A percentile compares a stretch with the other conserved stretches of the same genome.
Conservation (phyloP, 1,140 invertebrate genomes). For the Drosophila mayri region DNA sequence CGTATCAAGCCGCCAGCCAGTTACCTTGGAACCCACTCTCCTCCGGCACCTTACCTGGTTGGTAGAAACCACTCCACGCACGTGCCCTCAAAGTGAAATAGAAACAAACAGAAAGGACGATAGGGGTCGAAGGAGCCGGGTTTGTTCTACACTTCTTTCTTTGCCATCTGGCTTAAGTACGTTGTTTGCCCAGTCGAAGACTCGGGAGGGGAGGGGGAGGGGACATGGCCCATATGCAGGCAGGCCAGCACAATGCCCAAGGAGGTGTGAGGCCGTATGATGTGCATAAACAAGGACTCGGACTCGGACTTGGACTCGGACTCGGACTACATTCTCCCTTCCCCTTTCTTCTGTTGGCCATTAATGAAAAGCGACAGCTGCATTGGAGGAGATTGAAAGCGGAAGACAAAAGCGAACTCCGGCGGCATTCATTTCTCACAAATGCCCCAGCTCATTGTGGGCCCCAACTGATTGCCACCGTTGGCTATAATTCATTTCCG, state of each 20-base stretch:
- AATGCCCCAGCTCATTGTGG: conserved; percentile 45
- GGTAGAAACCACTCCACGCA: conserved; percentile 29
- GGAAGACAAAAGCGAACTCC: conserved; percentile 47
- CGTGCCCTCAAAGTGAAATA: conserved; percentile 37
- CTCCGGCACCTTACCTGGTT: conserved; percentile 3
- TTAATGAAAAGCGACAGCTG: conserved; percentile 59
- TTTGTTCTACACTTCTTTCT: conserved; percentile 27
- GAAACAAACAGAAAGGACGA: conserved; percentile 27
- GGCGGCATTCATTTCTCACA: conserved; percentile 49
- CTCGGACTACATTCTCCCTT: neutral
- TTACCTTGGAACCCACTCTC: neutral
- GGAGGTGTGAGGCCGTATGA: conserved; percentile 23
- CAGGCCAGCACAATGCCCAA: conserved; percentile 15
- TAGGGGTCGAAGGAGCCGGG: conserved; percentile 6
- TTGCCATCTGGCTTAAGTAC: conserved; percentile 48
- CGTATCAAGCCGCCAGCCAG: conserved; percentile 3
- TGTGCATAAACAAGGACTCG: conserved; percentile 28
- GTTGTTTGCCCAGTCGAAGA: conserved; percentile 28
- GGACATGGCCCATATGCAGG: neutral
- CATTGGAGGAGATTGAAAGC: conserved; percentile 44
- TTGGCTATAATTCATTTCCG: conserved; percentile 52
- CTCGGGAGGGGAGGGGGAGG: no score
- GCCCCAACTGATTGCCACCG: conserved; percentile 40
- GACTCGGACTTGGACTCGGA: neutral
- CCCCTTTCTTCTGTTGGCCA: neutral